Conservation (phyloP, 2,888 invertebrate genomes). For the Trichogramma dendrolimi region DNA sequence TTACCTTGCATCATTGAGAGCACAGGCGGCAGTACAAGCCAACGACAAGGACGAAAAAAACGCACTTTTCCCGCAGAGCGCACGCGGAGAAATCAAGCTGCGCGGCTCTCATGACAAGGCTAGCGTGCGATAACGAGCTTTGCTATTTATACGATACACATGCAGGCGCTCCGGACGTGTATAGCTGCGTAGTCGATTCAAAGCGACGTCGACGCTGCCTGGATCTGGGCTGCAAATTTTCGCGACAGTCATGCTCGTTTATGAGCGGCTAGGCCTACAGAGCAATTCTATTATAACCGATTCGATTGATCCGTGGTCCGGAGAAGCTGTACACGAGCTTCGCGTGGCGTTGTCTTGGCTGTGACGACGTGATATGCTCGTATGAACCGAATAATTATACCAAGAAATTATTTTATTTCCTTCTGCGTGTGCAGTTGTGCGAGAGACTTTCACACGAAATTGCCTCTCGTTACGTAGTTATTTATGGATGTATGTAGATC, state of each 20-base stretch:
- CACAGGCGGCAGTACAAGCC: too few relatives aligned
- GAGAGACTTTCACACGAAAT: too few relatives aligned
- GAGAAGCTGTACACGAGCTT: background rate
- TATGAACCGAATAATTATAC: too few relatives aligned
- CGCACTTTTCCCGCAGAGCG: background rate
- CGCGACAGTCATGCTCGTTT: conserved; percentile 40
- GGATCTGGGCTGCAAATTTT: conserved; percentile 25
- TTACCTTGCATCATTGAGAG: too few relatives aligned
- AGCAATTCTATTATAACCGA: background rate
- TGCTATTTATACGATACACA: conserved; percentile 3
- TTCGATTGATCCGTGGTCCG: background rate
- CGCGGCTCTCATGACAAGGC: conserved; percentile 1
- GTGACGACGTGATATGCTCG: too few relatives aligned
- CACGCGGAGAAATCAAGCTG: conserved; percentile 8
- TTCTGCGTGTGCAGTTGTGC: too few relatives aligned
- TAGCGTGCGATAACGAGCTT: conserved; percentile 13
- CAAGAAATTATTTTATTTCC: too few relatives aligned
- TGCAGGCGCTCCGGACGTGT: conserved; percentile 3
- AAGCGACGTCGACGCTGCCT: background rate
- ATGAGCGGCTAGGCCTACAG: conserved; percentile 31
- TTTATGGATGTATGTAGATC: too few relatives aligned
- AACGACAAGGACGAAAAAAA: background rate
- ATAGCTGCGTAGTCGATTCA: too few relatives aligned
- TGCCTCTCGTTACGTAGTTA: too few relatives aligned
- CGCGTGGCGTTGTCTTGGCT: too few relatives aligned